These are phyloP conservation scores for Gari tellinella DNA, from an alignment of 2,888 invertebrate genomes.

Conservation along the genomic window DNA sequence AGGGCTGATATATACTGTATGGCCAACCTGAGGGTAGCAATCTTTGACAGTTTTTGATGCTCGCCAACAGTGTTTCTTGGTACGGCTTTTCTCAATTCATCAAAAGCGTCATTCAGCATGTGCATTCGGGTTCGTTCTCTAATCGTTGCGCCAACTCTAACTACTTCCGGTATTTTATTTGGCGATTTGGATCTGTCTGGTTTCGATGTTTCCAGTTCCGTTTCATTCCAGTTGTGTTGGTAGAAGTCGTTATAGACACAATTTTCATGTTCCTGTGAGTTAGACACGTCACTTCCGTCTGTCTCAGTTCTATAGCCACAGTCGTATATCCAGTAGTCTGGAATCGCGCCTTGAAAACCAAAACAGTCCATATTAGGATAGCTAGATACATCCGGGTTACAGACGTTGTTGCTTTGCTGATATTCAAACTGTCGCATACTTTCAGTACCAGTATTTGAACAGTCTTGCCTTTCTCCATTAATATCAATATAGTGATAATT, in stretches of 20 bases:
- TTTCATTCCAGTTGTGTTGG: neutral
- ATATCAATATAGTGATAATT: no score
- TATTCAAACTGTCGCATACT: no score
- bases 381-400: no score
- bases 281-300: neutral
- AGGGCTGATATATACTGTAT: constrained; percentile 84
- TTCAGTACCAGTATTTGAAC: no score
- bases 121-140: constrained; percentile 84
- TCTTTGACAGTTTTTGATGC: constrained; percentile 84
- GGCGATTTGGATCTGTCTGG: no score
- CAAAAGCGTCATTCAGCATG: constrained; percentile 84
- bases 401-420: no score
- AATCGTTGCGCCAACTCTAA: constrained; percentile 78
- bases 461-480: no score
- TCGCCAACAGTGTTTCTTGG: constrained; percentile 82
- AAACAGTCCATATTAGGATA: no score
- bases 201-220: neutral
- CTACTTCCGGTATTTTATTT: constrained; percentile 48
- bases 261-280: neutral
- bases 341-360: no score
- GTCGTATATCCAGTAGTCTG: no score
- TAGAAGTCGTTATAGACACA: neutral
- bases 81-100: constrained; percentile 82
- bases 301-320: no score
- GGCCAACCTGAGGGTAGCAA: constrained; percentile 83